phyloP scores from a whole-genome alignment of 2,113 vertebrate species.

The Toxostoma redivivum region DNA sequence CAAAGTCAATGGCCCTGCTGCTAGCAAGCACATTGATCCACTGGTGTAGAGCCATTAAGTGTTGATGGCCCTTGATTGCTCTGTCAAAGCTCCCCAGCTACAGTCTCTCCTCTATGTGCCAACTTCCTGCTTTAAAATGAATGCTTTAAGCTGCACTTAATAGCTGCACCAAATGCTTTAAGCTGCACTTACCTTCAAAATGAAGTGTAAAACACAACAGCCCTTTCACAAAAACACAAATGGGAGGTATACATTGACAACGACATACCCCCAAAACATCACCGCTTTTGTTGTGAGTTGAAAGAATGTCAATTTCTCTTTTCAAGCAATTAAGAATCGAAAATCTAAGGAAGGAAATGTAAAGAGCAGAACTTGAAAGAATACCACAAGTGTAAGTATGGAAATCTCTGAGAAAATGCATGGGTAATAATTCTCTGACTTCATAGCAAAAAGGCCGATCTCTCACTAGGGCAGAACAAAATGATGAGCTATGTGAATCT shows the following conservation, averaged over 20 bases:
- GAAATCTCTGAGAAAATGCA: background rate
- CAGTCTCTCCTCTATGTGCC: background rate
- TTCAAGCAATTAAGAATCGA: background rate
- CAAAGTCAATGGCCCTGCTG: conserved; percentile 23
- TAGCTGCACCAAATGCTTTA: background rate
- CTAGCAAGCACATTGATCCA: conserved; percentile 47
- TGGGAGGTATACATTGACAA: background rate
- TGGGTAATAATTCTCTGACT: background rate
- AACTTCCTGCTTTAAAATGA: conserved; percentile 36
- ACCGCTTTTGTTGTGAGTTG: background rate
- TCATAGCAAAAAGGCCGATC: background rate
- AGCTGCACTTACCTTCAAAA: conserved; percentile 13
- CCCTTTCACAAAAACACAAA: background rate
- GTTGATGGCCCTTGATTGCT: conserved; percentile 57
- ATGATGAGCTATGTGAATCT: background rate
- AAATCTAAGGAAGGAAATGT: background rate
- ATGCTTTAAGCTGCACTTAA: background rate
- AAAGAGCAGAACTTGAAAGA: background rate
- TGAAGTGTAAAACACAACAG: background rate
- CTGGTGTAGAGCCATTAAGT: conserved; percentile 40
- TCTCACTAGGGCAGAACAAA: background rate
- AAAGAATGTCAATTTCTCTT: background rate
- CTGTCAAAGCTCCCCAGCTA: conserved; percentile 35
- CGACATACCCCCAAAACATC: background rate
- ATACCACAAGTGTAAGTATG: background rate